Evolutionary conservation across 2,113 vertebrate species (phyloP).

Genomic region (Grus americana): DNA sequence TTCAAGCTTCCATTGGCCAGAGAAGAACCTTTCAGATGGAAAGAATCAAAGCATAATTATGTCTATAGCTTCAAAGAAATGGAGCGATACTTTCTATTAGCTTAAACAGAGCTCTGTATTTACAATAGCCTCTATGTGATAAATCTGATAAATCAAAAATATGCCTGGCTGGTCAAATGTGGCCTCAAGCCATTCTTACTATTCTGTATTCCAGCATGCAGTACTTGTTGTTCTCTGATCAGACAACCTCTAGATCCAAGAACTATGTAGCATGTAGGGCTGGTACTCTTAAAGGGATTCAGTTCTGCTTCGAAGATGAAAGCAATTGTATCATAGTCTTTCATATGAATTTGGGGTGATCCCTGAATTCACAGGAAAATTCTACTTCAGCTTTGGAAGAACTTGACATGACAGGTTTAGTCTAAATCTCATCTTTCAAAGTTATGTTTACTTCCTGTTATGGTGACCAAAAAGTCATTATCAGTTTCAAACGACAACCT

Average conservation of each 20-base stretch:
- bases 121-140: background rate
- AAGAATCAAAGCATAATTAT: conserved; percentile 41
- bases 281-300: background rate
- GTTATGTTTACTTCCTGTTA: background rate
- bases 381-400: background rate
- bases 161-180: background rate
- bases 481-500: background rate
- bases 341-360: background rate
- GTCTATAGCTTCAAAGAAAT: background rate
- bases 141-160: background rate
- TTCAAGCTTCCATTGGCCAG: conserved; percentile 86
- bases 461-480: background rate
- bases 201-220: background rate
- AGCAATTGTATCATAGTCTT: background rate
- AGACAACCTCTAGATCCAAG: background rate
- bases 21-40: conserved; percentile 78
- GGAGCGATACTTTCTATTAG: background rate
- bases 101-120: background rate
- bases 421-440: background rate
- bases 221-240: background rate
- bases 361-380: background rate
- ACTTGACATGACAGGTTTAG: background rate
- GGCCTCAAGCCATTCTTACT: background rate
- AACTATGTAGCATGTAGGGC: background rate
- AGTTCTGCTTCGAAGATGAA: background rate